These are phyloP conservation scores for Dasysyrphus tricinctus DNA, from an alignment of 2,888 invertebrate genomes.

Conservation along the genomic window DNA sequence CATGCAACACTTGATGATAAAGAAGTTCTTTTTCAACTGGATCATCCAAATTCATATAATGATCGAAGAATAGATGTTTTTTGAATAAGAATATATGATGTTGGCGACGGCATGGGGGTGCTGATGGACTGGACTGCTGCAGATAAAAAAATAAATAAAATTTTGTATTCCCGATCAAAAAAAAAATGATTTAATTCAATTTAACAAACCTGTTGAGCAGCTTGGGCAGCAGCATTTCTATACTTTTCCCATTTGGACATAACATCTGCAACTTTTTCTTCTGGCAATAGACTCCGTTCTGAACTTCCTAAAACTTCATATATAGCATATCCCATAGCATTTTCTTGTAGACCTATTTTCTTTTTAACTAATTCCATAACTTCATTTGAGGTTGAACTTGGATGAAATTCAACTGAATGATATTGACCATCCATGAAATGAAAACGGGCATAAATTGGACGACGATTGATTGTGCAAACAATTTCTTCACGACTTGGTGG, in stretches of 20 bases:
- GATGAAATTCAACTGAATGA: constrained; percentile 97
- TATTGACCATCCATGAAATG: constrained; percentile 97
- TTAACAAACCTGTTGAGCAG: constrained; percentile 80
- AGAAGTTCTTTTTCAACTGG: constrained; percentile 96
- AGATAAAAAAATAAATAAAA: constrained; percentile 26
- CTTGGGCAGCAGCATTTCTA: constrained; percentile 88
- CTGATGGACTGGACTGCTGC: constrained; percentile 80
- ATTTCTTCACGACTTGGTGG: constrained; percentile 97
- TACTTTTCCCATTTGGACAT: constrained; percentile 98
- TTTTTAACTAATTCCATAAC: constrained; percentile 93
- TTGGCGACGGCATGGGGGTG: constrained; percentile 84
- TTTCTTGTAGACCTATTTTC: constrained; percentile 89
- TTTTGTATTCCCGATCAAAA: neutral
- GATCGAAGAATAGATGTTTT: constrained; percentile 92
- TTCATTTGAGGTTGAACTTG: constrained; percentile 95
- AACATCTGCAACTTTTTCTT: constrained; percentile 96
- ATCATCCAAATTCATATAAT: constrained; percentile 90
- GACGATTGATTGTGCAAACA: constrained; percentile 94
- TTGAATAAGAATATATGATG: constrained; percentile 90
- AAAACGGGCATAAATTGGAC: constrained; percentile 95
- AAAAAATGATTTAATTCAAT: neutral
- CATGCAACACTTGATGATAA: constrained; percentile 96
- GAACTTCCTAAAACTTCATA: constrained; percentile 95
- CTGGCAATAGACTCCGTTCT: constrained; percentile 92
- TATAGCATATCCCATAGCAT: constrained; percentile 90